Evolutionary conservation across 2,113 vertebrate species (phyloP).

Genomic region (Eurystomus gularis): DNA sequence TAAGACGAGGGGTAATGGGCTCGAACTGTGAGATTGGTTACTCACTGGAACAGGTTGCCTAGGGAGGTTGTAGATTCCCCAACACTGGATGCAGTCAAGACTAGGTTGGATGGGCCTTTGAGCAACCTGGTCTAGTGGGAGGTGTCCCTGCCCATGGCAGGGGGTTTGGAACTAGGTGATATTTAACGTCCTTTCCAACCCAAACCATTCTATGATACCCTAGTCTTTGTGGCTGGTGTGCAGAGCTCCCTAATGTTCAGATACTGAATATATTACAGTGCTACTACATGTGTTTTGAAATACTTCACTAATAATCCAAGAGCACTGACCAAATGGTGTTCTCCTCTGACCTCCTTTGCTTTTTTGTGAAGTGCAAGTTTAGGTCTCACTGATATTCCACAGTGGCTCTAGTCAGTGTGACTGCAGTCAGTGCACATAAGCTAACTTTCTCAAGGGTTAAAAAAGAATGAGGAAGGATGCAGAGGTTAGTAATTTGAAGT

Average conservation of each 20-base stretch:
- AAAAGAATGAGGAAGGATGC: not conserved
- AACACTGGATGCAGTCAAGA: too few relatives aligned
- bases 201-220: too few relatives aligned
- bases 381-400: not conserved
- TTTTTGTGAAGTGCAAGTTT: not conserved
- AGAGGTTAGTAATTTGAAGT: not conserved
- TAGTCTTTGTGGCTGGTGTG: not conserved
- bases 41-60: too few relatives aligned
- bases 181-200: too few relatives aligned
- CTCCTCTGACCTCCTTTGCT: not conserved
- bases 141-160: too few relatives aligned
- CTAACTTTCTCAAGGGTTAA: not conserved
- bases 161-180: too few relatives aligned
- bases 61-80: too few relatives aligned
- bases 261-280: not conserved
- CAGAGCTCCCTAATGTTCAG: not conserved
- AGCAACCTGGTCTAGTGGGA: too few relatives aligned
- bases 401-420: not conserved
- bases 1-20: too few relatives aligned
- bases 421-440: not conserved
- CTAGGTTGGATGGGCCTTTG: too few relatives aligned
- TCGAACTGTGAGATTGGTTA: too few relatives aligned
- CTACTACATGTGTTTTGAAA: not conserved
- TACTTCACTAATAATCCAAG: not conserved
- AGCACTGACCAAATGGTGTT: not conserved